phyloP scores from a whole-genome alignment of 2,797 vertebrate species.

The Acrossocheilus wenchowensis region DNA sequence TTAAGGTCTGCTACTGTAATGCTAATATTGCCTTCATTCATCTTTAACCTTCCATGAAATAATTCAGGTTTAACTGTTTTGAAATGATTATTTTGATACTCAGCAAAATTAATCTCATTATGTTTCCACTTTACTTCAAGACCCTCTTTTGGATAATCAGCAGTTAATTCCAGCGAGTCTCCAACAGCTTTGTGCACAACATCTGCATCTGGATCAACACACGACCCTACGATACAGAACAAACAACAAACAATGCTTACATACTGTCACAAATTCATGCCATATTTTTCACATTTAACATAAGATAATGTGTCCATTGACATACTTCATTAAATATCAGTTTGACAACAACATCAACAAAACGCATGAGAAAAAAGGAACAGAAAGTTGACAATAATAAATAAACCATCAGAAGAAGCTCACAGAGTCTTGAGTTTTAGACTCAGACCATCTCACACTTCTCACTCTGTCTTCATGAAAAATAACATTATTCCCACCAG shows the following conservation, averaged over 20 bases:
- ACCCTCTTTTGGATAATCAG: not conserved
- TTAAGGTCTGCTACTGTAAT: not conserved
- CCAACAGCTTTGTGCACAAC: constrained; percentile 13
- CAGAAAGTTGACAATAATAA: not conserved
- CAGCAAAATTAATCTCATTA: accelerated
- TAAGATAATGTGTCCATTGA: not conserved
- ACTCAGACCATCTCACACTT: not conserved
- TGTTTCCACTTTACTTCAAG: not conserved
- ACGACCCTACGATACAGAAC: constrained; percentile 1
- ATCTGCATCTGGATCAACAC: not conserved
- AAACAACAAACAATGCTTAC: not conserved
- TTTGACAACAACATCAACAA: too few relatives aligned
- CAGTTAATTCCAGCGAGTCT: not conserved
- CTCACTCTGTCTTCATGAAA: not conserved
- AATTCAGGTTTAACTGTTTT: accelerated
- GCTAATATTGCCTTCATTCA: not conserved
- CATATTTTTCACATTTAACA: not conserved
- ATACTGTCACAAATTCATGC: not conserved
- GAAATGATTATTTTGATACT: not conserved
- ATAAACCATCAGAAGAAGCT: not conserved
- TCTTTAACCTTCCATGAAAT: not conserved
- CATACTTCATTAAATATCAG: not conserved
- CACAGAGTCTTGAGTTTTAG: not conserved
- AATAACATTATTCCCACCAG: not conserved
- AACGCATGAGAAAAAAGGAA: not conserved